Evolutionary conservation across 2,888 invertebrate species (phyloP), one percentile per base, ranked within the genome.

Genomic region (Tortricodes alternella): DNA sequence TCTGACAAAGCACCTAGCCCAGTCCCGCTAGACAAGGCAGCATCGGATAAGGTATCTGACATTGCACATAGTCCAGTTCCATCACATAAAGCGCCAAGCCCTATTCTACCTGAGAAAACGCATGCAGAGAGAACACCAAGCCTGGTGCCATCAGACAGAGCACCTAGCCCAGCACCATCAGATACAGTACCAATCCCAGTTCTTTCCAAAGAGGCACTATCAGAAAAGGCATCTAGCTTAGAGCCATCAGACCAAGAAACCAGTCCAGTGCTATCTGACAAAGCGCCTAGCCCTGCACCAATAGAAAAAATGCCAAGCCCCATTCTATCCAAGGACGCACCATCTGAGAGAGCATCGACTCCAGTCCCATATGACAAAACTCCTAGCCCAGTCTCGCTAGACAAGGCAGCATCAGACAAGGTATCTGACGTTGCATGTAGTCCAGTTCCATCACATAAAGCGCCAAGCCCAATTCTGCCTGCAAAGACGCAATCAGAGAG

Each of bases 401-500:
- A 48, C 2, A 37, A 32, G 7, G 11, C 9, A 11, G n/a, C 21
- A n/a, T n/a, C n/a, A n/a, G n/a, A n/a, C n/a, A n/a, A n/a, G n/a
- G n/a, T n/a, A n/a, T n/a, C n/a, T n/a, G n/a, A n/a, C n/a, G n/a
- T n/a, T n/a, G n/a, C n/a, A n/a, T n/a, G n/a, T 6, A 53, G 32
- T 16, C 37, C 29, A 49, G 56, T 37, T 11, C 48, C 23, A 6
- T 58, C 50, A n/a, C 44, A 60, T 0, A 63, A 61, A n/a, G 16
- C 21, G 13, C 27, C 37, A 1, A 39, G 48, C 15, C 35, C 37
- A 46, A 39, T 3, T 16, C 53, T 29, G 0, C 62, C 62, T 5
- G 59, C 53, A 0, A 55, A 61, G 7, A 15, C 7, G 0, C 27
- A 16, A 11, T 11, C 39, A 9, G 59, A 65, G 2, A 65, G 65